Conservation (phyloP, 1,140 invertebrate species). For the Caenorhabditis remanei region DNA sequence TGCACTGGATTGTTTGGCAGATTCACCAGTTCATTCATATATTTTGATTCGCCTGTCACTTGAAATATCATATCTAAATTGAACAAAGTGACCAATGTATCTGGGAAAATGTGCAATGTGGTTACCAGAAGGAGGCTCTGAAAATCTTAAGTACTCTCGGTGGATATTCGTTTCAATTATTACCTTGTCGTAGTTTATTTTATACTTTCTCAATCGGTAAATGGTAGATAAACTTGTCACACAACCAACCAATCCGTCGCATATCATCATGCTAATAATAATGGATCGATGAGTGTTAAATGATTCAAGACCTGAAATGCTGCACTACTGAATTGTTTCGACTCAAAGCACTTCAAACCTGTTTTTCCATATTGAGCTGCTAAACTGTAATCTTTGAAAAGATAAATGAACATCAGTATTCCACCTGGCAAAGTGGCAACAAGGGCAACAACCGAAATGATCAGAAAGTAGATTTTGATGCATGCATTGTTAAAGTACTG, state of each 20-base stretch:
- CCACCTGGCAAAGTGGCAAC: background rate
- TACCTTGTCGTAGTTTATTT: slow-evolving; percentile 32
- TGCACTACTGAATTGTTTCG: too few relatives aligned
- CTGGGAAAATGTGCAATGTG: slow-evolving; percentile 11
- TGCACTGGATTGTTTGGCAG: background rate
- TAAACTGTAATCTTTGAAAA: slow-evolving; percentile 1
- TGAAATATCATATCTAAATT: slow-evolving; percentile 37
- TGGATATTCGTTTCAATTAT: too few relatives aligned
- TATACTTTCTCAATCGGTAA: slow-evolving; percentile 3
- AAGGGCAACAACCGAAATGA: background rate
- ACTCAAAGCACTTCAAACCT: background rate
- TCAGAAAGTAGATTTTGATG: background rate
- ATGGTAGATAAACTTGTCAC: background rate
- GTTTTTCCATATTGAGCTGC: background rate
- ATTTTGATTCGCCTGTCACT: background rate
- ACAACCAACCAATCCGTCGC: background rate
- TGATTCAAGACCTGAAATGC: background rate
- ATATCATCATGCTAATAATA: slow-evolving; percentile 1
- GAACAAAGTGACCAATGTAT: background rate
- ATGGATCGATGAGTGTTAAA: slow-evolving; percentile 17
- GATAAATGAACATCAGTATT: background rate
- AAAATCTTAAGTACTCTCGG: background rate
- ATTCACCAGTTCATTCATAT: slow-evolving; percentile 22
- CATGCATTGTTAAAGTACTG: background rate
- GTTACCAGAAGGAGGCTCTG: slow-evolving; percentile 23